phyloP scores from a whole-genome alignment of 2,797 vertebrate genomes.

The Eospalax fontanierii region DNA sequence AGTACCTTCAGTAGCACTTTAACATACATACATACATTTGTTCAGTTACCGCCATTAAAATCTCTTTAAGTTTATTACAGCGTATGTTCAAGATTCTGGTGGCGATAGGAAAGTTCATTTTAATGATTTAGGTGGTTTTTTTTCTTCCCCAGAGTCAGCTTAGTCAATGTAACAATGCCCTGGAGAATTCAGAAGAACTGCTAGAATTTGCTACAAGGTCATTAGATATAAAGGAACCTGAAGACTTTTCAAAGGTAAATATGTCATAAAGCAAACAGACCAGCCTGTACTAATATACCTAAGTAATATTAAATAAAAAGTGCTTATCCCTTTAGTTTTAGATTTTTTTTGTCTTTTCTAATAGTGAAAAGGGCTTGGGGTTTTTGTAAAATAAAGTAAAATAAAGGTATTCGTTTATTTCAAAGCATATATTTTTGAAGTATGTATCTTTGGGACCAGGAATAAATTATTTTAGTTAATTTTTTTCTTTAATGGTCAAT shows the following conservation, averaged over 20 bases:
- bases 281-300: conserved; percentile 2
- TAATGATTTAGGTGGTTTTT: conserved; percentile 45
- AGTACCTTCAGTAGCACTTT: conserved; percentile 5
- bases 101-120: conserved; percentile 43
- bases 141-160: conserved; percentile 90
- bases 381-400: conserved; percentile 67
- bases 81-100: conserved; percentile 49
- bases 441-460: background rate
- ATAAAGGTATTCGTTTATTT: conserved; percentile 49
- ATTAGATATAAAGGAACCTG: conserved; percentile 91
- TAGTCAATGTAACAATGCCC: conserved; percentile 91
- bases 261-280: conserved; percentile 1
- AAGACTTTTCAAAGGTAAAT: conserved; percentile 93
- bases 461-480: conserved; percentile 27
- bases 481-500: conserved; percentile 26
- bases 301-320: conserved; percentile 4
- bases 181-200: conserved; percentile 94
- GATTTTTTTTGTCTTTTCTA: conserved; percentile 26
- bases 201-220: conserved; percentile 92
- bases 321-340: conserved; percentile 40
- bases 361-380: background rate
- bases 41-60: conserved; percentile 55
- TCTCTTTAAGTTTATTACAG: conserved; percentile 63
- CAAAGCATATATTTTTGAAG: background rate
- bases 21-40: background rate